Conservation (phyloP, 2,888 invertebrate species). For the Brassicogethes aeneus region DNA sequence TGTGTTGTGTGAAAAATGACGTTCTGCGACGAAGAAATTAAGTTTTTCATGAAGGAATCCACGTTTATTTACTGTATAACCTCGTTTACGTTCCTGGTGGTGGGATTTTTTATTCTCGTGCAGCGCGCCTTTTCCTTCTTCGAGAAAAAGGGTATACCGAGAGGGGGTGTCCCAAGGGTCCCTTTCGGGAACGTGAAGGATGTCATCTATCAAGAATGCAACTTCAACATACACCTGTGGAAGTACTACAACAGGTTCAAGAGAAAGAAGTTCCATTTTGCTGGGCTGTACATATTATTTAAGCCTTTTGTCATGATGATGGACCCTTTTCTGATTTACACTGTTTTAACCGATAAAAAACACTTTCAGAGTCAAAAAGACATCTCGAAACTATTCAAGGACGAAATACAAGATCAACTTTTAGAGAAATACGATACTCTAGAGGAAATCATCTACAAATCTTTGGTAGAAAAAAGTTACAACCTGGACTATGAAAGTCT, state of each 20-base stretch:
- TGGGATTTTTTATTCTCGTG: not conserved
- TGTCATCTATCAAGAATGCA: slow-evolving; percentile 15
- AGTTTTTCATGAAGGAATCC: slow-evolving; percentile 5
- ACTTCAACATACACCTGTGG: slow-evolving; percentile 20
- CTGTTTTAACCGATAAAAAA: slow-evolving; percentile 10
- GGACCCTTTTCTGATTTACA: slow-evolving; percentile 10
- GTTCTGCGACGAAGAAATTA: not conserved
- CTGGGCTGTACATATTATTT: slow-evolving; percentile 22
- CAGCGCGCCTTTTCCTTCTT: slow-evolving; percentile 7
- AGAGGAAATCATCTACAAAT: slow-evolving; percentile 7
- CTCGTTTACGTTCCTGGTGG: not conserved
- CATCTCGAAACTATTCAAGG: slow-evolving; percentile 5
- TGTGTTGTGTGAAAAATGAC: slow-evolving; percentile 1
- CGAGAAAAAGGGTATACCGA: slow-evolving; percentile 11
- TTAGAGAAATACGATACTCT: slow-evolving; percentile 9
- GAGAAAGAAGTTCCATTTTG: slow-evolving; percentile 16
- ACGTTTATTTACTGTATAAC: not conserved
- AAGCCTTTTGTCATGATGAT: slow-evolving; percentile 19
- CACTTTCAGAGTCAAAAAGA: slow-evolving; percentile 1
- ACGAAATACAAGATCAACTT: slow-evolving; percentile 7
- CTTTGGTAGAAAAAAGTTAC: slow-evolving; percentile 6
- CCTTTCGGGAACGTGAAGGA: slow-evolving; percentile 23
- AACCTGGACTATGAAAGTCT: slow-evolving; percentile 1
- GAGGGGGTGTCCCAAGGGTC: slow-evolving; percentile 14
- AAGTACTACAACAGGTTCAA: slow-evolving; percentile 22